Evolutionary conservation across 2,797 vertebrate genomes (phyloP), one percentile per base, ranked within the genome.

Genomic region (Cirrhinus mrigala): DNA sequence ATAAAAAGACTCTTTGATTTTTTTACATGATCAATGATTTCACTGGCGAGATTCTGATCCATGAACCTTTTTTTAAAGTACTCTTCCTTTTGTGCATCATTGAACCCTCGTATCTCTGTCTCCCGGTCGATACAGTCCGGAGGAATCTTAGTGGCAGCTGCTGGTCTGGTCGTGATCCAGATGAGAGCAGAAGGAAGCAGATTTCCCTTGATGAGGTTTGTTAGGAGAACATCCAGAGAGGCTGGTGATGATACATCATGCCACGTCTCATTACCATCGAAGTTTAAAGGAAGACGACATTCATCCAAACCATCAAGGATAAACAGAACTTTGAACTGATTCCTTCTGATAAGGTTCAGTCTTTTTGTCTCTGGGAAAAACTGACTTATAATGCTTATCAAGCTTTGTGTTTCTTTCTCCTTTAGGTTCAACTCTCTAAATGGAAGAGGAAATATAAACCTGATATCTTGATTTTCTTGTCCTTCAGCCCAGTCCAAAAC

Each of bases 1-100:
- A 69, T 69, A 44, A 48, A 48, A 8, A 85, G 83, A 37, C 37
- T 71, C 66, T 56, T 79, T 18, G 83, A 85, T 73, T 70, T 7
- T 79, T 29, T 71, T 2, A 85, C 33, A 12, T 85, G 68, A 10
- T 71, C 14, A 44, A 85, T 85, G 18, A 85, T 73, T 79, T 24
- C 29, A 2, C 15, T 60, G 15, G 83, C 83, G 11, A 50, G 18
- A 29, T 60, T 44, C 18, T 60, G 4, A 79, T 85, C 52, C 0
- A 12, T 85, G 75, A 85, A 70, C 48, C 83, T 58, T 33, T 79
- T 85, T 18, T 6, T 79, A 18, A 85, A 85, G 5, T 85, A 85
- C 0, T 48, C 74, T 0, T 69, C 62, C 4, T 84, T 84, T 18
- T 84, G 82, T 14, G 18, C 1, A 14, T 84, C 60, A 77, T 54